Evolutionary conservation across 2,888 invertebrate species (phyloP), one percentile per base, ranked within the genome.

Genomic region (Chirona hameri): DNA sequence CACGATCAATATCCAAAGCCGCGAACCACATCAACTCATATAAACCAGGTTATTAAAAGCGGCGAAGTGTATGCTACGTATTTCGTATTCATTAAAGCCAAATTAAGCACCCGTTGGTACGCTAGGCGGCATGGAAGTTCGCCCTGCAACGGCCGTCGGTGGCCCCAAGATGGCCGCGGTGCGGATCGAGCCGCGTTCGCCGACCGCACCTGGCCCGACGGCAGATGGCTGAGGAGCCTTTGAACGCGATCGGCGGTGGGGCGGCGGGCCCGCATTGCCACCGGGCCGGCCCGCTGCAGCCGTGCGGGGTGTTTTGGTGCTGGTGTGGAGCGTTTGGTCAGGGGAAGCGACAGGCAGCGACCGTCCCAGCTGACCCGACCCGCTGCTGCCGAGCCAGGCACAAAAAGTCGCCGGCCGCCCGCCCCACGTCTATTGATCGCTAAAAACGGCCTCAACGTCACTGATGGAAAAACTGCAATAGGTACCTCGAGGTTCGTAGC

Each of bases 81-180:
- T 29, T 29, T 10, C 10, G 2, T 12, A n/a, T 0, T 29, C 7
- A n/a, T 29, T 69, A 15, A 2, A 15, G 69, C 14, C 69, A 7
- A 9, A 10, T 4, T 3, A 69, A 15, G 14, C 10, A n/a, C 15
- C 29, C 1, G 14, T 0, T 0, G 29, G 69, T 15, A 0, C 0
- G n/a, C 3, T 29, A 15, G 2, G 10, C 15, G n/a, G 29, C 29
- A 29, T 14, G 27, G 69, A 69, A 69, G 29, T 69, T 69, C 29
- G 15, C 29, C 69, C 14, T 9, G n/a, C 27, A 69, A 12, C 29
- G 29, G 69, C 29, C 69, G 69, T 14, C 14, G 15, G 29, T 29
- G 69, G 29, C 15, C 29, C 27, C 69, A 69, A 69, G 69, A 69
- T 69, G 69, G 69, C 69, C 69, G 69, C 69, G 69, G 69, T 15